These are phyloP conservation scores for Otocyon megalotis DNA, from an alignment of 2,113 vertebrate species.

Conservation along the genomic window DNA sequence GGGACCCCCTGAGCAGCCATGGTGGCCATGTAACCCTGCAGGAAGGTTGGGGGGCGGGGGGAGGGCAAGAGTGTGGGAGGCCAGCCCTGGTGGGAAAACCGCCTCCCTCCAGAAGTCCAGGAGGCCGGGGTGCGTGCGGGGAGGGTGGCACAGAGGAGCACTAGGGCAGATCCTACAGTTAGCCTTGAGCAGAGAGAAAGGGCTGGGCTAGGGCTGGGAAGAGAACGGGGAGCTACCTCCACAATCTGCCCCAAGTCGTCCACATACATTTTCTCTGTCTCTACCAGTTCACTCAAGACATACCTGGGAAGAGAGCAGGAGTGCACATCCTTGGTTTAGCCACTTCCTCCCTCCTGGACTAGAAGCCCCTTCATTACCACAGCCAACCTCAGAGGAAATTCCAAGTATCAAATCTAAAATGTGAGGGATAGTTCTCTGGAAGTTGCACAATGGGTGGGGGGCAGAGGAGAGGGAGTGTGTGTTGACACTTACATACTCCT, in stretches of 20 bases:
- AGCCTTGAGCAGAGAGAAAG: conserved; percentile 20
- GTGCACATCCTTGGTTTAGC: background rate
- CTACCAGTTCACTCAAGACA: conserved; percentile 93
- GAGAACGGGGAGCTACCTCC: conserved; percentile 87
- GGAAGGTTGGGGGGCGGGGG: conserved; percentile 18
- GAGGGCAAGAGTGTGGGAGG: background rate
- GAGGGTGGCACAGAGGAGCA: background rate
- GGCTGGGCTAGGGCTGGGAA: background rate
- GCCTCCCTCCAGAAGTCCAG: background rate
- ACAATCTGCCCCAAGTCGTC: conserved; percentile 94
- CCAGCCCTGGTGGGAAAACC: background rate
- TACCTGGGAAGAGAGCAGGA: conserved; percentile 87
- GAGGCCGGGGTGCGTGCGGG: background rate
- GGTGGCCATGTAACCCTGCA: conserved; percentile 93
- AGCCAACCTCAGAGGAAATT: background rate
- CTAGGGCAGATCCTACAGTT: background rate
- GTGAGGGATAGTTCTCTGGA: background rate
- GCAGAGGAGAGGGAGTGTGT: background rate
- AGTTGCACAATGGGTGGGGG: background rate
- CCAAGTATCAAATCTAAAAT: background rate
- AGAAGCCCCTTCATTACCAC: background rate
- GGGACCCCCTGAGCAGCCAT: conserved; percentile 91
- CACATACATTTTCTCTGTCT: conserved; percentile 96
- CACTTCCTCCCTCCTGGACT: background rate
- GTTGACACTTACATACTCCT: conserved; percentile 93